A percentile compares a stretch with the other conserved stretches of the same genome.
phyloP scores from a whole-genome alignment of 2,113 vertebrate species.

The Ameiurus melas region DNA sequence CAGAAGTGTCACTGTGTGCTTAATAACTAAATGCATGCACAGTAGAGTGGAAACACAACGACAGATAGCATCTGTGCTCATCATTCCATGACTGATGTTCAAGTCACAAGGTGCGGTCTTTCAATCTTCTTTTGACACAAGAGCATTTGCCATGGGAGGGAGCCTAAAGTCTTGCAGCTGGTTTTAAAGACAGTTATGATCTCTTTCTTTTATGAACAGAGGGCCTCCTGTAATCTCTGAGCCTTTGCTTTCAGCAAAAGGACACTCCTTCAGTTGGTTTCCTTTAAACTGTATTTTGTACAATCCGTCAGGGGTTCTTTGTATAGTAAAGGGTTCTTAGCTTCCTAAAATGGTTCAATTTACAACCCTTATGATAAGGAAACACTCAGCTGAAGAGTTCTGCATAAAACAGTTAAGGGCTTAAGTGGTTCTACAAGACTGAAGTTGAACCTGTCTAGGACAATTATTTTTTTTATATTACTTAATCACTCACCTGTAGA shows the following conservation, averaged over 20 bases:
- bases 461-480: neutral
- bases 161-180: slow-evolving; percentile 42
- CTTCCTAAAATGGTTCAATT: neutral
- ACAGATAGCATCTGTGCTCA: slow-evolving; percentile 41
- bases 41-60: neutral
- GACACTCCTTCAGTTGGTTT: neutral
- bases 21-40: neutral
- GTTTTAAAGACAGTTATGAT: slow-evolving; percentile 19
- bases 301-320: neutral
- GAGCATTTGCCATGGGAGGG: neutral
- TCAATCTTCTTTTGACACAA: slow-evolving; percentile 32
- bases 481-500: neutral
- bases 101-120: slow-evolving; percentile 39
- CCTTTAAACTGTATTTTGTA: neutral
- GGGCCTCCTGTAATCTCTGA: neutral
- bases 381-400: neutral
- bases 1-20: neutral
- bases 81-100: slow-evolving; percentile 39
- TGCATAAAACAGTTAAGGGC: neutral
- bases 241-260: neutral
- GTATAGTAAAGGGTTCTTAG: neutral
- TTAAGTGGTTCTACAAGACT: neutral
- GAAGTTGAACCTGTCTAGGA: neutral
- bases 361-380: neutral
- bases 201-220: slow-evolving; percentile 16